These are phyloP conservation scores for Elysia crispata DNA, from an alignment of 2,888 invertebrate genomes.

Conservation along the genomic window DNA sequence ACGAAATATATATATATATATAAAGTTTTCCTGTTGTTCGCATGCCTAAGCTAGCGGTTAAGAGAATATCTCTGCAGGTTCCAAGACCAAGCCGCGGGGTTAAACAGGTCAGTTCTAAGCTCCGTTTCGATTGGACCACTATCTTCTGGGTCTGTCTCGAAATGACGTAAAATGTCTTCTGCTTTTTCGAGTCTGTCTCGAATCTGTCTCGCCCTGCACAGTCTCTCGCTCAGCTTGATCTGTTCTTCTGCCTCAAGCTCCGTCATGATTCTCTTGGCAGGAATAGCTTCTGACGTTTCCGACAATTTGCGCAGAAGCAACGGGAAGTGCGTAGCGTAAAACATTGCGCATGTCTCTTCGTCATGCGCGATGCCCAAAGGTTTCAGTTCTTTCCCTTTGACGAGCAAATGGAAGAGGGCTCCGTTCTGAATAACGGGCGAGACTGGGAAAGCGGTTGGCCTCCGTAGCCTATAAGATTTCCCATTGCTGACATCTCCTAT, in stretches of 20 bases:
- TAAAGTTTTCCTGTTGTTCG: too few relatives aligned
- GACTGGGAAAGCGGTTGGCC: not conserved
- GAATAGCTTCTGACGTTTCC: not conserved
- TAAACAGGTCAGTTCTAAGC: slow-evolving; percentile 35
- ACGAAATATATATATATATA: too few relatives aligned
- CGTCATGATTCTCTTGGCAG: not conserved
- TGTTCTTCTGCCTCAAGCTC: not conserved
- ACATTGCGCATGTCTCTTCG: not conserved
- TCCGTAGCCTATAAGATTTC: not conserved
- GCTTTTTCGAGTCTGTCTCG: not conserved
- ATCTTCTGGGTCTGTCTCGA: slow-evolving; percentile 31
- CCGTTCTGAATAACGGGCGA: not conserved
- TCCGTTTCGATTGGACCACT: slow-evolving; percentile 28
- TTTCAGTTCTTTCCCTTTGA: slow-evolving; percentile 25
- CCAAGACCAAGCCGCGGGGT: slow-evolving; percentile 39
- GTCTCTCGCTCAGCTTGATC: not conserved
- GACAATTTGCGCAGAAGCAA: slow-evolving; percentile 30
- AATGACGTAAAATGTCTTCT: slow-evolving; percentile 29
- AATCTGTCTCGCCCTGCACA: slow-evolving; percentile 23
- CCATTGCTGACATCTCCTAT: too few relatives aligned
- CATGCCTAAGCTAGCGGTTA: too few relatives aligned
- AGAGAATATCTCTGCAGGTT: slow-evolving; percentile 30
- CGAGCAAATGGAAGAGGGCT: not conserved
- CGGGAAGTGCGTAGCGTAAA: slow-evolving; percentile 42
- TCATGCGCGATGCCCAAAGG: not conserved